Evolutionary conservation across 2,113 vertebrate genomes (phyloP).

Genomic region (Camelus dromedarius): DNA sequence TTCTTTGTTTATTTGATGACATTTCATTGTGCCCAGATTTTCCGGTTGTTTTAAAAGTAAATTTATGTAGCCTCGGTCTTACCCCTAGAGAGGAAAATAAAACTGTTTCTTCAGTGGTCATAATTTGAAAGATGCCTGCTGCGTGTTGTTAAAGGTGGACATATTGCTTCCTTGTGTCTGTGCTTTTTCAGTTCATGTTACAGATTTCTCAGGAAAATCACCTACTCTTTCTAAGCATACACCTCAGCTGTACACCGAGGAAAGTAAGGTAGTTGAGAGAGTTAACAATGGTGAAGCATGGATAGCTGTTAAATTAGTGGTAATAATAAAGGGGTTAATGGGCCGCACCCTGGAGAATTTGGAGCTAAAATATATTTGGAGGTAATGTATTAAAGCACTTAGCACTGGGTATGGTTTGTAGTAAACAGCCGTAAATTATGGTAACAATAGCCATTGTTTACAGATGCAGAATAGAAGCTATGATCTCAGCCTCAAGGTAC

Average conservation of each 20-base stretch:
- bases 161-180: not conserved
- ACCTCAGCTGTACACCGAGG: not conserved
- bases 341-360: not conserved
- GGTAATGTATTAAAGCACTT: not conserved
- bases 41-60: conserved; percentile 13
- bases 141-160: not conserved
- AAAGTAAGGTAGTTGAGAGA: not conserved
- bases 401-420: not conserved
- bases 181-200: not conserved
- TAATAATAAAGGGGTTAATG: not conserved
- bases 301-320: not conserved
- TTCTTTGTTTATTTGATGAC: not conserved
- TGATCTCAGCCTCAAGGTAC: not conserved
- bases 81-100: not conserved
- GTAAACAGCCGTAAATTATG: not conserved
- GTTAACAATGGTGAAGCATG: accelerated
- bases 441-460: not conserved
- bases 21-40: not conserved
- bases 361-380: not conserved
- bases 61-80: not conserved
- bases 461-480: not conserved
- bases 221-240: not conserved
- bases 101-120: not conserved
- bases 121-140: not conserved
- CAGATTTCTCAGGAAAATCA: not conserved